phyloP scores from a whole-genome alignment of 2,797 vertebrate genomes.

The Cephalopachus bancanus region DNA sequence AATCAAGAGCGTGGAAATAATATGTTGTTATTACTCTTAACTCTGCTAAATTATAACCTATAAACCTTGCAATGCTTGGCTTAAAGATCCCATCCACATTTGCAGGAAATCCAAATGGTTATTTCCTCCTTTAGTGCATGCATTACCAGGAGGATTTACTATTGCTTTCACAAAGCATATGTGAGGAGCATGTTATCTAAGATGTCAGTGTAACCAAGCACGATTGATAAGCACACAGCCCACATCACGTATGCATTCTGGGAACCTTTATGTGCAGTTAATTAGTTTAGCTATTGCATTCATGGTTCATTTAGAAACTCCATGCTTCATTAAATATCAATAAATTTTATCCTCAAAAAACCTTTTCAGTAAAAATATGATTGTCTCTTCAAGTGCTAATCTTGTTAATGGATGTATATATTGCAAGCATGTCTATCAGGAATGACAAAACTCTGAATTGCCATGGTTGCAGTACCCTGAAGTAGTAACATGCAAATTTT shows the following conservation, averaged over 20 bases:
- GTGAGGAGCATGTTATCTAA: slow-evolving; percentile 73
- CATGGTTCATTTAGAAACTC: slow-evolving; percentile 90
- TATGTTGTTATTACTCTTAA: slow-evolving; percentile 75
- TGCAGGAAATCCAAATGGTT: slow-evolving; percentile 78
- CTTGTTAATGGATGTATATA: slow-evolving; percentile 88
- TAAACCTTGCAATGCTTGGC: slow-evolving; percentile 76
- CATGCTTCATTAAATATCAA: slow-evolving; percentile 93
- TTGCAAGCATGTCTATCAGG: slow-evolving; percentile 85
- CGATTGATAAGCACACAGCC: slow-evolving; percentile 86
- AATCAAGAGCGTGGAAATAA: slow-evolving; percentile 80
- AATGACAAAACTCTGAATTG: slow-evolving; percentile 74
- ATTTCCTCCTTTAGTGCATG: slow-evolving; percentile 74
- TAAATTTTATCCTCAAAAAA: slow-evolving; percentile 88
- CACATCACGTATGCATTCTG: slow-evolving; percentile 86
- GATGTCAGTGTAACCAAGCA: slow-evolving; percentile 85
- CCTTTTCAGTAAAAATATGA: slow-evolving; percentile 85
- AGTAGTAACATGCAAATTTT: slow-evolving; percentile 81
- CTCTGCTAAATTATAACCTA: slow-evolving; percentile 81
- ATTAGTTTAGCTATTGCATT: slow-evolving; percentile 91
- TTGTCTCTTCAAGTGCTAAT: slow-evolving; percentile 85
- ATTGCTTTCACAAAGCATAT: slow-evolving; percentile 72
- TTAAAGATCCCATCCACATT: slow-evolving; percentile 76
- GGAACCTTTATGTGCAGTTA: slow-evolving; percentile 92
- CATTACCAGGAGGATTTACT: slow-evolving; percentile 76
- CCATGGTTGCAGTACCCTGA: slow-evolving; percentile 72